A percentile compares a stretch with the other conserved stretches of the same genome.
phyloP scores from a whole-genome alignment of 2,797 vertebrate species.

The Linurgus olivaceus region DNA sequence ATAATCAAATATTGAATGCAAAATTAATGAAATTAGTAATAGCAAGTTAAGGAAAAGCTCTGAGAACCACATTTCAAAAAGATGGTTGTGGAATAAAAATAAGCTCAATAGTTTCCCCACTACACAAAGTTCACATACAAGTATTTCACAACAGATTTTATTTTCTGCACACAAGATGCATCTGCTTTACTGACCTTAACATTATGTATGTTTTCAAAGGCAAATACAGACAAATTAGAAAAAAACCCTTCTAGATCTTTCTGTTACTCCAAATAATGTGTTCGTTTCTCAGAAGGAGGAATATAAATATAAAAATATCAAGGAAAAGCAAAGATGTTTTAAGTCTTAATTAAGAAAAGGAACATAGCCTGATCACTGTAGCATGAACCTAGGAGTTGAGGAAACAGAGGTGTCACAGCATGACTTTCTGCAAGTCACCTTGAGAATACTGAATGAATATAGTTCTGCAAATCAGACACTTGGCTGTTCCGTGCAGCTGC shows the following conservation, averaged over 20 bases:
- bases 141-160: conserved; percentile 32
- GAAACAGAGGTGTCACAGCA: not conserved
- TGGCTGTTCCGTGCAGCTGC: not conserved
- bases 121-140: not conserved
- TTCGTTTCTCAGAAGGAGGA: not conserved
- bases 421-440: not conserved
- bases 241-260: not conserved
- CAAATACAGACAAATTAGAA: conserved; percentile 11
- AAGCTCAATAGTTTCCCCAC: not conserved
- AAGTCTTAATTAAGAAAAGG: not conserved
- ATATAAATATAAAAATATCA: conserved; percentile 9
- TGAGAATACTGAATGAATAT: not conserved
- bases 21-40: not conserved
- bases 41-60: not conserved
- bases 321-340: not conserved
- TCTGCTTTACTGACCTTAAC: not conserved
- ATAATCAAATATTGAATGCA: not conserved
- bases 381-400: not conserved
- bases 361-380: not conserved
- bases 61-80: not conserved
- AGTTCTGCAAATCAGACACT: not conserved
- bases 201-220: not conserved
- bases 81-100: not conserved
- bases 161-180: conserved; percentile 27
- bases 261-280: not conserved